Conservation (phyloP, 1,140 invertebrate species). For the Apis laboriosa region DNA sequence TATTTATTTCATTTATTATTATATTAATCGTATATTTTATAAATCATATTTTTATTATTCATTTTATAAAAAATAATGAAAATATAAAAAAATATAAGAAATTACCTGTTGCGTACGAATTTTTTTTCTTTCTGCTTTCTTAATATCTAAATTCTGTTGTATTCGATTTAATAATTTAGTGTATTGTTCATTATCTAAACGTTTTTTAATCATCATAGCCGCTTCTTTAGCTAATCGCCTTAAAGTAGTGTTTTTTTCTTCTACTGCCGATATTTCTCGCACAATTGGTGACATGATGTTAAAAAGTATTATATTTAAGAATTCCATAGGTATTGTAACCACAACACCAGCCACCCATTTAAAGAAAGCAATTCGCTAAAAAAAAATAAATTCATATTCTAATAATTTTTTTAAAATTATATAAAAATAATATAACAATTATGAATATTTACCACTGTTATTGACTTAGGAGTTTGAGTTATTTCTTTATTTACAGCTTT, state of each 20-base stretch:
- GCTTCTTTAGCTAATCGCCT: constrained; percentile 85
- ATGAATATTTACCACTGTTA: constrained; percentile 80
- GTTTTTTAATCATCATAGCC: constrained; percentile 84
- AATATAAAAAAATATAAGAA: constrained; percentile 16
- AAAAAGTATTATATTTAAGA: constrained; percentile 81
- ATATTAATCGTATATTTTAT: too few relatives aligned
- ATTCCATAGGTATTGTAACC: constrained; percentile 82
- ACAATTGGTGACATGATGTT: constrained; percentile 85
- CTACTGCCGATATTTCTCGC: constrained; percentile 84
- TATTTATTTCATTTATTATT: too few relatives aligned
- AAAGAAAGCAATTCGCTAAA: constrained; percentile 85
- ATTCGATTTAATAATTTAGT: constrained; percentile 82
- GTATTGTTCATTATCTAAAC: constrained; percentile 85
- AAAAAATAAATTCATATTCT: constrained; percentile 4
- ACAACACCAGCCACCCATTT: constrained; percentile 87
- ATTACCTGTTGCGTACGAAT: constrained; percentile 82
- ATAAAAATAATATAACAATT: background rate
- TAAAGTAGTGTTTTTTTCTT: constrained; percentile 82
- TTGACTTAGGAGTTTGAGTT: constrained; percentile 81
- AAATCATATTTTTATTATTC: background rate
- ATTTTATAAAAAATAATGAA: constrained; percentile 1
- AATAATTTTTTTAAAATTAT: background rate
- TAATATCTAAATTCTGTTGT: constrained; percentile 83
- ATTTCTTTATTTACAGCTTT: constrained; percentile 89
- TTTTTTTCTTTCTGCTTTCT: constrained; percentile 85